Evolutionary conservation across 2,888 invertebrate genomes (phyloP).

Genomic region (Leptopilina syphax): DNA sequence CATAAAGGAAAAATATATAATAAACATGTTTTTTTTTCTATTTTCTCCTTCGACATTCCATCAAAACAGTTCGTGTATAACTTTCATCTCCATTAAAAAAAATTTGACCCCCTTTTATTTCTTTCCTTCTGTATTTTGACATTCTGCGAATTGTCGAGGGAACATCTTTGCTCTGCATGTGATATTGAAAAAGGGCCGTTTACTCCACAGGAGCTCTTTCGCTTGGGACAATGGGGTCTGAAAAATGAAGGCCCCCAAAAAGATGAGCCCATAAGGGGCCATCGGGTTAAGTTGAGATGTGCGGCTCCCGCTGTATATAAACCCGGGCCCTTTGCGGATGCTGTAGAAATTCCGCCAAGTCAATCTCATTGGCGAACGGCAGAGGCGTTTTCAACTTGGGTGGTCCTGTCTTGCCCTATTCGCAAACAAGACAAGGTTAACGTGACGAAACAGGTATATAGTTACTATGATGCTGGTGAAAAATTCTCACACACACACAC

Average conservation of each 20-base stretch:
- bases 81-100: background rate
- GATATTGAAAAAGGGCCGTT: slow-evolving; percentile 22
- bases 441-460: slow-evolving; percentile 65
- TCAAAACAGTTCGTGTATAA: background rate
- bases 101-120: background rate
- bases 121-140: slow-evolving; percentile 13
- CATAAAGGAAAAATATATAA: too few species aligned
- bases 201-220: slow-evolving; percentile 53
- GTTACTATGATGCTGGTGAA: too few species aligned
- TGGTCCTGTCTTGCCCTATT: slow-evolving; percentile 71
- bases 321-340: slow-evolving; percentile 49
- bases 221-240: slow-evolving; percentile 66
- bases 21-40: background rate
- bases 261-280: slow-evolving; percentile 41
- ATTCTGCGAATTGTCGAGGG: slow-evolving; percentile 18
- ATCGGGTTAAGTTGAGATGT: slow-evolving; percentile 60
- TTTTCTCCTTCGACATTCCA: background rate
- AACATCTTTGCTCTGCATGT: slow-evolving; percentile 25
- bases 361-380: slow-evolving; percentile 67
- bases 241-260: slow-evolving; percentile 61
- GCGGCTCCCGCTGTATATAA: slow-evolving; percentile 44
- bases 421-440: slow-evolving; percentile 69
- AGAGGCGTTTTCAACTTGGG: slow-evolving; percentile 71
- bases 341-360: slow-evolving; percentile 69
- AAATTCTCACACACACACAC: slow-evolving; percentile 59